Conservation (phyloP, 1,140 invertebrate species). For the Drosophila saltans region DNA sequence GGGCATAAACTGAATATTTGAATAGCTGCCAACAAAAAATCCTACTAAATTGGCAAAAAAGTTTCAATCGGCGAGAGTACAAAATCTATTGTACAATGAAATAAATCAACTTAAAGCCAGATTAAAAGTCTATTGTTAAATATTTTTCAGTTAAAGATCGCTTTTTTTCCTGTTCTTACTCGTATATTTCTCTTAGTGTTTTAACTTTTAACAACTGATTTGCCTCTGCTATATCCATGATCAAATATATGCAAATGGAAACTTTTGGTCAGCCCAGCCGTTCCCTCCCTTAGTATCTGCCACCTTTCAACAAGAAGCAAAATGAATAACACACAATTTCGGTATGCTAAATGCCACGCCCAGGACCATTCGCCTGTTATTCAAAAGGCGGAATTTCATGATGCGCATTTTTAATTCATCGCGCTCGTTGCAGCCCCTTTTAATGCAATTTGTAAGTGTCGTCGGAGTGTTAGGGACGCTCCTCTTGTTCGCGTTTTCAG, state of each 20-base stretch:
- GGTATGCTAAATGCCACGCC: conserved; percentile 32
- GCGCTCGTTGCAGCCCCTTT: conserved; percentile 38
- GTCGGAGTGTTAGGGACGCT: conserved; percentile 34
- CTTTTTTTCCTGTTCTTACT: no score
- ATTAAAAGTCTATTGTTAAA: no score
- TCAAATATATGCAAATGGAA: conserved; percentile 66
- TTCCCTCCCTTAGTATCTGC: neutral
- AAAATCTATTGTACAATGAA: no score
- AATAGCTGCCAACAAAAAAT: neutral
- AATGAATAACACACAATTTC: conserved; percentile 18
- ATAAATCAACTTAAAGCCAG: no score
- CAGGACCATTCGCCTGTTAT: conserved; percentile 4
- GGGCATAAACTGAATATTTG: neutral
- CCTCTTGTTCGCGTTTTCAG: conserved; percentile 29
- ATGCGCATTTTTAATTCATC: conserved; percentile 47
- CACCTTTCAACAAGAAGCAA: conserved; percentile 2
- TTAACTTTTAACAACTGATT: conserved; percentile 11
- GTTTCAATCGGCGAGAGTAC: no score
- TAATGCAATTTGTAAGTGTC: conserved; percentile 72
- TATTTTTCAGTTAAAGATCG: no score
- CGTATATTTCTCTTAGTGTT: neutral
- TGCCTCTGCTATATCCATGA: neutral
- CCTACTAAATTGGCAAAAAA: no score
- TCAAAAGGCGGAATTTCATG: conserved; percentile 30
- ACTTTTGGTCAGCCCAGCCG: conserved; percentile 15